Evolutionary conservation across 2,888 invertebrate species (phyloP), one percentile per base, ranked within the genome.

Genomic region (Rhamphomyia laevipes): DNA sequence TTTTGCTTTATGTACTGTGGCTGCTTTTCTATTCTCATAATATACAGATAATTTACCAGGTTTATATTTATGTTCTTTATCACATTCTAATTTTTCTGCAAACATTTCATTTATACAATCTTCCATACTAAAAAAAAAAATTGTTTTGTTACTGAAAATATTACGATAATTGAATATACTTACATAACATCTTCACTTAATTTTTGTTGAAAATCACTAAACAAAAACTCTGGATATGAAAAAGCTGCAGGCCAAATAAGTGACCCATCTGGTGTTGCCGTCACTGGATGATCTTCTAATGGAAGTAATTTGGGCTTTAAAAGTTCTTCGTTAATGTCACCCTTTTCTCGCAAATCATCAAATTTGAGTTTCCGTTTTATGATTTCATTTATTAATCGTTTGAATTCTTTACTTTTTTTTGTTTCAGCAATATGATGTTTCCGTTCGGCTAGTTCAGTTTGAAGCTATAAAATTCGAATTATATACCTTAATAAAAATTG

Each of bases 171-270:
- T 4, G 2, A n/a, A 35, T 35, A n/a, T 23, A 64, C 65, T 65
- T 77, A 79, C 74, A 74, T 71, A 1, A 76, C 75, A 58, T 81
- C 77, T 70, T 94, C 93, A 11, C 79, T 76, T 61, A 93, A 87
- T 50, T 78, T 77, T 65, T 86, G 82, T 38, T 96, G 77, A 58
- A 92, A 88, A 68, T 97, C 96, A 45, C 90, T 86, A 59, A 86
- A 81, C 51, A 82, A 75, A 62, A 83, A 83, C 69, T 95, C 93
- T 0, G 95, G 95, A 68, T 94, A 96, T 12, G 90, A 72, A 56
- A 95, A 80, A 16, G 89, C 73, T 0, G 92, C 83, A 0, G 95
- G 95, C 94, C 94, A 96, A 46, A 82, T 71, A 12, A 96, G 68
- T 40, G 70, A 65, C 12, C 70, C 72, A 13, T 72, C 59, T 0